These are phyloP conservation scores for Andricus quercusramuli DNA, from an alignment of 2,888 invertebrate species.

Conservation along the genomic window DNA sequence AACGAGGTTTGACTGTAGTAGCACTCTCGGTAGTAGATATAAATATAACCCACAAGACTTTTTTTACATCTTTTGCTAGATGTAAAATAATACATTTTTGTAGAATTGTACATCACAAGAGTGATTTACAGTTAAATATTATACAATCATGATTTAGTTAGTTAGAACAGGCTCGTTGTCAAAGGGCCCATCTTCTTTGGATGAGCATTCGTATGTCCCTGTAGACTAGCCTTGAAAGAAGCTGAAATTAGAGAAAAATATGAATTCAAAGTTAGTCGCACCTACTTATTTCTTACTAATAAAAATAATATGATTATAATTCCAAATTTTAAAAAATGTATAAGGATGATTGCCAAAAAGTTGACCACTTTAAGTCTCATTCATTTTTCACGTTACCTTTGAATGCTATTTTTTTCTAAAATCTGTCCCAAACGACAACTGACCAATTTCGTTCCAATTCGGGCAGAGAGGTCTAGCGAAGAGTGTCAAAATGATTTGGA, in stretches of 20 bases:
- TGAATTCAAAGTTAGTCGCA: neutral
- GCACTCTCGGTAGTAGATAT: constrained; percentile 17
- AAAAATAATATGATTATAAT: too few species aligned
- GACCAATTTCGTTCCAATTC: too few species aligned
- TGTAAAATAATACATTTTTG: constrained; percentile 28
- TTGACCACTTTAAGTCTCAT: too few species aligned
- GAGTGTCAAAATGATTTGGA: too few species aligned
- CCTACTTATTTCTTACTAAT: too few species aligned
- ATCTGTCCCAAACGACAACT: too few species aligned
- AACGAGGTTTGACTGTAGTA: too few species aligned
- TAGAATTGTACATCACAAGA: constrained; percentile 45
- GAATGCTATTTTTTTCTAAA: too few species aligned
- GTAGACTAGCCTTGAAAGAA: constrained; percentile 77
- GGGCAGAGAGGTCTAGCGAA: too few species aligned
- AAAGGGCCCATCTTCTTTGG: constrained; percentile 66
- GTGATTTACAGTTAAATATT: constrained; percentile 4
- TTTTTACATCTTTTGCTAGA: constrained; percentile 22
- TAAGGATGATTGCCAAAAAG: too few species aligned
- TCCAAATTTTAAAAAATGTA: too few species aligned
- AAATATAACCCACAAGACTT: constrained; percentile 16
- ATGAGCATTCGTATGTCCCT: constrained; percentile 71
- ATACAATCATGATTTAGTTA: constrained; percentile 9
- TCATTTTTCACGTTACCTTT: too few species aligned
- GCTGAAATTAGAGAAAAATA: constrained; percentile 66
- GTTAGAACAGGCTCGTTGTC: constrained; percentile 41